Evolutionary conservation across 2,113 vertebrate genomes (phyloP), one percentile per base, ranked within the genome.

Genomic region (Peromyscus californicus): DNA sequence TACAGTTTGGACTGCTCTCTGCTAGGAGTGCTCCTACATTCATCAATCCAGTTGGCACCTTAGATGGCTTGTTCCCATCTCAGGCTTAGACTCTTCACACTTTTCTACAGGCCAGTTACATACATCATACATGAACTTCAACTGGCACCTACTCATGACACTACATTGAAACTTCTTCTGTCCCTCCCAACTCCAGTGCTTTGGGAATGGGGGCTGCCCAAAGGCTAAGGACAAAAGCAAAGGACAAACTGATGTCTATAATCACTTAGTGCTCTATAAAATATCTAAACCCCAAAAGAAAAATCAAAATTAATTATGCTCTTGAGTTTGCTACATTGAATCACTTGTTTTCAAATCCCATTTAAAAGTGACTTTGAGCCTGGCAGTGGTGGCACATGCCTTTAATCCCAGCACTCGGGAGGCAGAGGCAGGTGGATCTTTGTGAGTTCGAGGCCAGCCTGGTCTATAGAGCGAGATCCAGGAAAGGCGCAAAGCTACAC

Each of bases 361-460:
- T 39, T 86, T 78, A 90, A 67, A 96, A 89, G 85, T 90, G 65
- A 95, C 22, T 31, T 83, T 42, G 79, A 83, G 85, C n/a, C n/a
- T n/a, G n/a, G n/a, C n/a, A n/a, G n/a, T n/a, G n/a, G n/a, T n/a
- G n/a, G n/a, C n/a, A n/a, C n/a, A n/a, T n/a, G n/a, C n/a, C n/a
- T n/a, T n/a, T n/a, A n/a, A n/a, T n/a, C n/a, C n/a, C n/a, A n/a
- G n/a, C n/a, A n/a, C n/a, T n/a, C n/a, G n/a, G n/a, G n/a, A n/a
- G n/a, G n/a, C n/a, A n/a, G n/a, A n/a, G n/a, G n/a, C n/a, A n/a
- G n/a, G n/a, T n/a, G n/a, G n/a, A n/a, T n/a, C n/a, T n/a, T n/a
- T n/a, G n/a, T n/a, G n/a, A n/a, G n/a, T n/a, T n/a, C n/a, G n/a
- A n/a, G n/a, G n/a, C n/a, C n/a, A n/a, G n/a, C n/a, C n/a, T n/a